Base-by-base conservation (phyloP, 2,797 vertebrate species). In the Fratercula arctica region DNA sequence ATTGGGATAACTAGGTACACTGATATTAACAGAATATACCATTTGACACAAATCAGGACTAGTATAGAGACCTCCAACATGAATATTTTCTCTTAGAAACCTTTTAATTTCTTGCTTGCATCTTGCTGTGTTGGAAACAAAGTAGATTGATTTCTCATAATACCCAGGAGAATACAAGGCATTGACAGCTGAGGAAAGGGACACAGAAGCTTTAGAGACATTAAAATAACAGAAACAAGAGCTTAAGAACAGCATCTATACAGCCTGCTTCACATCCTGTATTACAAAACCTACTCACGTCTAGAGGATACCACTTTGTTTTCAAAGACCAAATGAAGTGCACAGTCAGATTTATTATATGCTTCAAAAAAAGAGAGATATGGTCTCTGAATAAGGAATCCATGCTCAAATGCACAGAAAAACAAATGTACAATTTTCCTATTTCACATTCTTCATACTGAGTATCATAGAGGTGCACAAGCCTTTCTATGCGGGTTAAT, bases 261-360 rank as follows among this genome's bases (percentile, higher is more conserved):
- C 54, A 94, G 63, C 76, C 19, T 80, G 70, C 74, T 92, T 86
- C 80, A 74, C 56, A 91, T 86, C 89, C 69, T 51, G 2, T 29
- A 78, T 94, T 95, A 87, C 8, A 25, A 89, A 96, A 94, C 53
- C 93, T 31, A 26, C 70, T 94, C 91, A 93, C 21, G 10, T 94
- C 77, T 87, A 56, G 64, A 95, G 84, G 68, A 90, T 85, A 90
- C 45, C 84, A 83, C 88, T 92, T 94, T 87, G 88, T 87, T 95
- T 96, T 85, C 91, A 93, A 93, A 94, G 91, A 90, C 61, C 57
- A 94, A 95, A 95, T 79, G 90, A 96, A 94, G 80, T 85, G 75
- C 84, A 87, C 51, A 89, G 91, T 77, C 92, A 93, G 87, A 95
- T 96, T 94, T 95, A 95, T 94, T 90, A 90, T 63, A 82, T 35